phyloP scores from a whole-genome alignment of 2,888 invertebrate species.

The Cremastobaeus sp. region DNA sequence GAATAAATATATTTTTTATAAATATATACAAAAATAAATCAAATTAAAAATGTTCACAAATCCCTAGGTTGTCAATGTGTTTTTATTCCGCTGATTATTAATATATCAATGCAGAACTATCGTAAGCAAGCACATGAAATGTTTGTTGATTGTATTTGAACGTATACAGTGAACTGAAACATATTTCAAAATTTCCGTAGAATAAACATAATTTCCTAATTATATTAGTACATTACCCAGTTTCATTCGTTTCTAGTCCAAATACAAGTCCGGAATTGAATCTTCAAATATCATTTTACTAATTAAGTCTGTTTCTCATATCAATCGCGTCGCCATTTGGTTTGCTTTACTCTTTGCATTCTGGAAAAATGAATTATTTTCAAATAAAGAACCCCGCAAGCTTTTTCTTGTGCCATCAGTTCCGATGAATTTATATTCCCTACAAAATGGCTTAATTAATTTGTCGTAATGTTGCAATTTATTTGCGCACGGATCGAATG shows the following conservation, averaged over 20 bases:
- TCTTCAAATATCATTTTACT: conserved; percentile 68
- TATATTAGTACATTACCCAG: conserved; percentile 56
- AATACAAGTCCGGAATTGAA: conserved; percentile 60
- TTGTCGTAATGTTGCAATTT: conserved; percentile 30
- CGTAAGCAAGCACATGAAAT: conserved; percentile 39
- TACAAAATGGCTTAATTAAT: conserved; percentile 37
- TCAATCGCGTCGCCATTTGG: conserved; percentile 3
- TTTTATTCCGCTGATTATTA: too few relatives aligned
- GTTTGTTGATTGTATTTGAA: background rate
- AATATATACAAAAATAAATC: too few relatives aligned
- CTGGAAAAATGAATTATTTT: conserved; percentile 27
- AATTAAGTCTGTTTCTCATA: conserved; percentile 61
- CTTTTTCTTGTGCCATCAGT: background rate
- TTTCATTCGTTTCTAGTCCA: conserved; percentile 33
- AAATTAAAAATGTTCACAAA: too few relatives aligned
- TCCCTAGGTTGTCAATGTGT: too few relatives aligned
- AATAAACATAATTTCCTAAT: conserved; percentile 71
- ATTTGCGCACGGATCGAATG: conserved; percentile 20
- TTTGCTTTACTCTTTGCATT: conserved; percentile 24
- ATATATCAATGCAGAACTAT: too few relatives aligned
- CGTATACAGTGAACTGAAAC: conserved; percentile 26
- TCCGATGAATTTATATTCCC: conserved; percentile 13
- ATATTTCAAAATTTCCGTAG: conserved; percentile 42
- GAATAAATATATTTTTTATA: too few relatives aligned
- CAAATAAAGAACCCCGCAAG: conserved; percentile 4